Base-by-base conservation (phyloP, 2,888 invertebrate genomes). In the Ectobius pallidus region DNA sequence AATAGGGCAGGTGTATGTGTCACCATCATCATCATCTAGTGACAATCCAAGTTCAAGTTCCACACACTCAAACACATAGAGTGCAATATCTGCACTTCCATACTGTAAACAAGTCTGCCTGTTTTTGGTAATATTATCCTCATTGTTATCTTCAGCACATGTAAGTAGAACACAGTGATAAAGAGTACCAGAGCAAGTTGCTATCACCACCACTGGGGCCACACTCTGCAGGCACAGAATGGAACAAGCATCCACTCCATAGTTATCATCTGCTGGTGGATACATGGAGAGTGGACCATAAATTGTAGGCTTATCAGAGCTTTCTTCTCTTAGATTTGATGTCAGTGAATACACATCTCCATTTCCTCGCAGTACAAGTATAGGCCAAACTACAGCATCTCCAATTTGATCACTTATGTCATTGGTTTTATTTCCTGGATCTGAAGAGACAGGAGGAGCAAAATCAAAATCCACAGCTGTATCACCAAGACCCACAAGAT, bases 381-480 rank as follows among this genome's bases (percentile, higher is more conserved):
- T 86, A 0, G 93, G 92, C 92, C 93, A 93, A 71, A 69, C 62
- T 61, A 46, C 9, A 22, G 14, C n/a, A n/a, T n/a, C n/a, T n/a
- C n/a, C n/a, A n/a, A n/a, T n/a, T n/a, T n/a, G 9, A 20, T 42
- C 52, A 77, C 78, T 79, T 80, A 90, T n/a, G n/a, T n/a, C 91
- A 87, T 91, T 46, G 3, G 46, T 4, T 9, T 7, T 7, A n/a
- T 46, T 46, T n/a, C n/a, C n/a, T n/a, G n/a, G 18, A 7, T 58
- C 7, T 9, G 25, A 11, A 42, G 65, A 16, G 7, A 69, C 2
- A 85, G 89, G 72, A 1, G 88, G 87, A 1, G 89, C 90, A 80
- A 94, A 92, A 79, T 95, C 94, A 84, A 97, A 96, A 83, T 94
- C 93, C 18, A 96, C 92, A 0, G 93, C 93, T 0, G 90, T 89